Percentiles rank a stretch among this genome's conserved stretches.
These are phyloP conservation scores for Ennomos quercinarius DNA, from an alignment of 2,888 invertebrate genomes.

Conservation along the genomic window DNA sequence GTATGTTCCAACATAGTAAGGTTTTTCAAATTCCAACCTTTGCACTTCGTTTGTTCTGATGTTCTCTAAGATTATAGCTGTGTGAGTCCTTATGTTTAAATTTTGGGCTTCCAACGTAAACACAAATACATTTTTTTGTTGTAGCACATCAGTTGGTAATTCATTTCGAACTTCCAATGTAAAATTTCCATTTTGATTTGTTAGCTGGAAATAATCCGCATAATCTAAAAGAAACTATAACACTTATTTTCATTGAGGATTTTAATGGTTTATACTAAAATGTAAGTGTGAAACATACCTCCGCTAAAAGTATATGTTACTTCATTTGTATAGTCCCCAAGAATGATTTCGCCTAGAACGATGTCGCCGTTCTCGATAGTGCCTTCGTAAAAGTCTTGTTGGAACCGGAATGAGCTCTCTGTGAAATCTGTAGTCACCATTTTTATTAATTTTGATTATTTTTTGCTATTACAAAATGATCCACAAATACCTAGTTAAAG, in stretches of 20 bases:
- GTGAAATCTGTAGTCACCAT: conserved; percentile 34
- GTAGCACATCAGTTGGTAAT: conserved; percentile 37
- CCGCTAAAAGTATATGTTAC: conserved; percentile 41
- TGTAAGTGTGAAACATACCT: conserved; percentile 40
- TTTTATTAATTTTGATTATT: no score
- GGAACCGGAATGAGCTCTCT: conserved; percentile 37
- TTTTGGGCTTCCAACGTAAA: conserved; percentile 41
- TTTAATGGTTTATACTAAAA: not conserved
- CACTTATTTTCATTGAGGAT: conserved; percentile 8
- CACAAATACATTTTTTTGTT: conserved; percentile 43
- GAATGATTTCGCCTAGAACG: conserved; percentile 37
- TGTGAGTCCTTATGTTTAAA: conserved; percentile 27
- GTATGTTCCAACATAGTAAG: conserved; percentile 36
- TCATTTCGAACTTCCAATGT: conserved; percentile 33
- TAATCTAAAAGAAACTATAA: conserved; percentile 49
- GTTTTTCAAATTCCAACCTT: conserved; percentile 27
- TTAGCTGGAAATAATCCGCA: conserved; percentile 46
- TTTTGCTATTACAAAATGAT: no score
- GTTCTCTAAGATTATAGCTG: conserved; percentile 32
- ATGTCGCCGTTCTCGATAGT: conserved; percentile 37
- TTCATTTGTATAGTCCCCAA: conserved; percentile 40
- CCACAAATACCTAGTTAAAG: no score
- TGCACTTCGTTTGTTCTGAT: not conserved
- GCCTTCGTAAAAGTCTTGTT: conserved; percentile 46
- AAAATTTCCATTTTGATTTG: conserved; percentile 35